A percentile compares a stretch with the other conserved stretches of the same genome.
Conservation (phyloP, 1,140 invertebrate species). For the Bombus fervidus region DNA sequence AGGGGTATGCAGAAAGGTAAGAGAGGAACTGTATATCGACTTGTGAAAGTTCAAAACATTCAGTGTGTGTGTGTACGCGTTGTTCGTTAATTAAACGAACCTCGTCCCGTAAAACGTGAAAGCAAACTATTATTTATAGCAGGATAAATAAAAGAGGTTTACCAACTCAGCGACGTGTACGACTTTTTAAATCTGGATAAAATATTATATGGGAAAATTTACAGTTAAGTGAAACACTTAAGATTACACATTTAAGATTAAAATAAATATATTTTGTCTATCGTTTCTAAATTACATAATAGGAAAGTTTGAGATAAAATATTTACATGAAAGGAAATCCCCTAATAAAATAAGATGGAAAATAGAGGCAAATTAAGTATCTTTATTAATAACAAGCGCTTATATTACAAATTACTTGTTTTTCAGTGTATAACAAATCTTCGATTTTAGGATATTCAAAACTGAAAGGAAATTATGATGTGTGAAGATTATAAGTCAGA, state of each 20-base stretch:
- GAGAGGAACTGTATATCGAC: background rate
- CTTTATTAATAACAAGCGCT: background rate
- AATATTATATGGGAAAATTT: background rate
- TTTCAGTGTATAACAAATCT: background rate
- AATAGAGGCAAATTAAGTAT: background rate
- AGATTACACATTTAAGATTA: too few species aligned
- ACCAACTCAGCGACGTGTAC: too few species aligned
- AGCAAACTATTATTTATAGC: conserved; percentile 34
- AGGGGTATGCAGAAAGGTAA: background rate
- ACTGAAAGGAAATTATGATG: background rate
- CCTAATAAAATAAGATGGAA: background rate
- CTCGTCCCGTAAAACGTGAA: conserved; percentile 22
- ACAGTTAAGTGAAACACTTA: too few species aligned
- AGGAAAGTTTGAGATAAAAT: too few species aligned
- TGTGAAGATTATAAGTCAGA: background rate
- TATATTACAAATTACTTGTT: background rate
- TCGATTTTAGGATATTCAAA: background rate
- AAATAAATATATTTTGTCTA: background rate
- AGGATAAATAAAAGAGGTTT: conserved; percentile 1
- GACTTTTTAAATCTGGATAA: background rate
- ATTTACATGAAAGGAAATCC: too few species aligned
- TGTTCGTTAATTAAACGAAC: conserved; percentile 33
- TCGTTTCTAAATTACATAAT: too few species aligned
- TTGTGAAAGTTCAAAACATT: conserved; percentile 18
- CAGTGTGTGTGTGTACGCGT: background rate